These are phyloP conservation scores for Colinus virginianus DNA, from an alignment of 2,113 vertebrate species.

Conservation along the genomic window DNA sequence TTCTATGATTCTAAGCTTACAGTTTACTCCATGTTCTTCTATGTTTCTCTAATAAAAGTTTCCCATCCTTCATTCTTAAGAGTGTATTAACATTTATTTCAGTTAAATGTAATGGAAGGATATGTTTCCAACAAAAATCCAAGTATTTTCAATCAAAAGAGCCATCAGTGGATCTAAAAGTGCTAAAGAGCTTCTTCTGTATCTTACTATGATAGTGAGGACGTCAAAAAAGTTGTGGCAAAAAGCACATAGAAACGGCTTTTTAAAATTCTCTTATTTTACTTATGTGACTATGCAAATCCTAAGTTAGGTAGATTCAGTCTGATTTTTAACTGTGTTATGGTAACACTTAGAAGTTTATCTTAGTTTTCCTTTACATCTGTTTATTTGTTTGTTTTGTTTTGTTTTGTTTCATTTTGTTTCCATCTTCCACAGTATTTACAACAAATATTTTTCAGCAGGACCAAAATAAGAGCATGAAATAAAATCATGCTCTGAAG, in stretches of 20 bases:
- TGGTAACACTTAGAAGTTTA: neutral
- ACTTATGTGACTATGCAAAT: neutral
- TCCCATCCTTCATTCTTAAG: neutral
- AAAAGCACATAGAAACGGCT: neutral
- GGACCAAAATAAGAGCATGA: neutral
- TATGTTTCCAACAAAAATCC: neutral
- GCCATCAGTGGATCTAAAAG: neutral
- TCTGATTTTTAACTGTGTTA: neutral
- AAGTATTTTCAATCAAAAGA: neutral
- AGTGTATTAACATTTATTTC: neutral
- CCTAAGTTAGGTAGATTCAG: neutral
- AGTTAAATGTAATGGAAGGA: neutral
- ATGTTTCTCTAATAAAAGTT: neutral
- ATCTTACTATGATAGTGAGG: neutral
- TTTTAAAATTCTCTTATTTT: neutral
- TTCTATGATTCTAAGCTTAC: too few species aligned
- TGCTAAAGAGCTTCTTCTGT: neutral
- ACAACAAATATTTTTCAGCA: fast-evolving
- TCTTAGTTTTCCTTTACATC: neutral
- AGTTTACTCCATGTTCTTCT: neutral
- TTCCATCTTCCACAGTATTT: neutral
- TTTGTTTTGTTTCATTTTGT: neutral
- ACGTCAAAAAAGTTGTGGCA: neutral
- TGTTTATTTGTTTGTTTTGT: neutral
- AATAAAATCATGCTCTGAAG: neutral